These are phyloP conservation scores for Dreissena polymorpha DNA, from an alignment of 1,140 invertebrate species.

Conservation along the genomic window DNA sequence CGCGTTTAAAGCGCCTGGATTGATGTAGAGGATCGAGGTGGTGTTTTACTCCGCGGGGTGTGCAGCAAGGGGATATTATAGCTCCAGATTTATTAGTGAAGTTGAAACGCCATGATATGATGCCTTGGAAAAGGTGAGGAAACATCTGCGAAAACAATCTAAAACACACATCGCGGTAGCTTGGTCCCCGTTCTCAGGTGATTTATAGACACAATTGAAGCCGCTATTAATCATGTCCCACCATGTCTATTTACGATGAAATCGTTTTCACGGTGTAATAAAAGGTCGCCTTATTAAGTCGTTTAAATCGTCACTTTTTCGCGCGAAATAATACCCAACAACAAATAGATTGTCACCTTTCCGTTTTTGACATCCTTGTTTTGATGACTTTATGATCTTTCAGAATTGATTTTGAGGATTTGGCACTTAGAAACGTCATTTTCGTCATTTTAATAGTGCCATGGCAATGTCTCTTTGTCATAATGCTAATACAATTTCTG, in stretches of 20 bases:
- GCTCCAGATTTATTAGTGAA: conserved; percentile 45
- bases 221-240: conserved; percentile 23
- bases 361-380: background rate
- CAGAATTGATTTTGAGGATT: no score
- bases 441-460: no score
- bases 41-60: conserved; percentile 53
- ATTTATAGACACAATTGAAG: background rate
- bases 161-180: conserved; percentile 7
- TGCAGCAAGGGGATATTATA: conserved; percentile 49
- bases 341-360: background rate
- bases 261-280: background rate
- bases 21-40: conserved; percentile 29
- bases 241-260: conserved; percentile 3
- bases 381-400: no score
- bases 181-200: background rate
- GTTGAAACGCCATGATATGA: conserved; percentile 51
- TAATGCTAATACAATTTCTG: no score
- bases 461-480: no score
- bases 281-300: background rate
- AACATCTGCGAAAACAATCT: conserved; percentile 56
- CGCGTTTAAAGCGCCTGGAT: conserved; percentile 29
- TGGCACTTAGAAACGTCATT: no score
- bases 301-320: conserved; percentile 1
- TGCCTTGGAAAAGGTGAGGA: conserved; percentile 20
- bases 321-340: background rate